A percentile compares a stretch with the other conserved stretches of the same genome.
Conservation (phyloP, 2,113 vertebrate genomes). For the Xiphophorus hellerii region DNA sequence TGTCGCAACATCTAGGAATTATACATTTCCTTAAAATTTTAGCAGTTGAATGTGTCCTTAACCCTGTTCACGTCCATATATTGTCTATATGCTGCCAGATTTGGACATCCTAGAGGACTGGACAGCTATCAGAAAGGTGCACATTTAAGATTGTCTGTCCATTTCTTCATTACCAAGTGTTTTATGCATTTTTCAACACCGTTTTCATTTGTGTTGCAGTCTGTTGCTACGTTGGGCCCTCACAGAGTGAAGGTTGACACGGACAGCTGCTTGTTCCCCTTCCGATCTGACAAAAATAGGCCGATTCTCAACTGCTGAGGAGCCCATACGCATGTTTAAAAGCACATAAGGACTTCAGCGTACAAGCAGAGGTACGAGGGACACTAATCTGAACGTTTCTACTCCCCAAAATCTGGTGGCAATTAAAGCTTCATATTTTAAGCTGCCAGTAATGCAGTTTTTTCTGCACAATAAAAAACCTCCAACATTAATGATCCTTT, state of each 20-base stretch:
- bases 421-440: conserved; percentile 11
- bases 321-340: neutral
- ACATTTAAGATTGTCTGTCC: neutral
- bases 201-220: conserved; percentile 73
- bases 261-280: conserved; percentile 61
- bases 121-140: conserved; percentile 93
- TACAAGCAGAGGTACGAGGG: neutral
- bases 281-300: conserved; percentile 70
- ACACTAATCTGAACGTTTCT: neutral
- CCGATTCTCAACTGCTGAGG: conserved; percentile 72
- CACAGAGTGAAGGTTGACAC: conserved; percentile 89
- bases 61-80: conserved; percentile 89
- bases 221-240: conserved; percentile 91
- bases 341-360: conserved; percentile 6
- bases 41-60: conserved; percentile 70
- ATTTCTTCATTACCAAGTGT: conserved; percentile 52
- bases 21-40: neutral
- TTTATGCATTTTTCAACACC: conserved; percentile 2
- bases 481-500: neutral
- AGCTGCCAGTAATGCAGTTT: conserved; percentile 21
- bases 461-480: conserved; percentile 11
- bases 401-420: neutral
- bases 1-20: neutral
- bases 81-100: conserved; percentile 97
- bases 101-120: conserved; percentile 97